phyloP scores from a whole-genome alignment of 2,797 vertebrate genomes.

The Sitta carolinensis region DNA sequence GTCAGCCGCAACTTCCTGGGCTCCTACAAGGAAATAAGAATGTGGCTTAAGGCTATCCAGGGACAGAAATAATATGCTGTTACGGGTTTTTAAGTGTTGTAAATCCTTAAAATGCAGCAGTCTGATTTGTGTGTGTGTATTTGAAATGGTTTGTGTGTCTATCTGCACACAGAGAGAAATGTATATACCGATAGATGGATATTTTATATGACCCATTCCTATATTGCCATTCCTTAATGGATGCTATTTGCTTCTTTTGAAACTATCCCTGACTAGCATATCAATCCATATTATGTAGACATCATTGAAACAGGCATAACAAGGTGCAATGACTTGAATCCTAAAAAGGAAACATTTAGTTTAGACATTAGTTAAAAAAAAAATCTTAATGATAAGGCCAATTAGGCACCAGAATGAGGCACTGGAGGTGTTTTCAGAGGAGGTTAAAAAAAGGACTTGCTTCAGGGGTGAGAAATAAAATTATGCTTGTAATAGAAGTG shows the following conservation, averaged over 20 bases:
- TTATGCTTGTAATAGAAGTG: not conserved
- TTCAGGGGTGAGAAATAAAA: not conserved
- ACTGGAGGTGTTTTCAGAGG: constrained; percentile 32
- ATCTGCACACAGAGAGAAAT: not conserved
- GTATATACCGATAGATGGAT: not conserved
- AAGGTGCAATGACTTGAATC: constrained; percentile 57
- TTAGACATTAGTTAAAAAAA: constrained; percentile 57
- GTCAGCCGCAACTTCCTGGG: not conserved
- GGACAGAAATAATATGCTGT: not conserved
- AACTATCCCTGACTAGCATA: constrained; percentile 23
- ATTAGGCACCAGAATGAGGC: constrained; percentile 48
- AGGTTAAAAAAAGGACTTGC: constrained; percentile 9
- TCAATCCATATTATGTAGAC: constrained; percentile 60
- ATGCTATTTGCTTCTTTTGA: constrained; percentile 43
- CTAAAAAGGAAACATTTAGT: constrained; percentile 57
- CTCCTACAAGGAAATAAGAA: not conserved
- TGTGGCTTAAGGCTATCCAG: not conserved
- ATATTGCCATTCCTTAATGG: constrained; percentile 15
- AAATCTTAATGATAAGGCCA: constrained; percentile 47
- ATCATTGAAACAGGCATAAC: constrained; percentile 43
- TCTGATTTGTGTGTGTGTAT: not conserved
- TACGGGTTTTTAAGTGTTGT: not conserved
- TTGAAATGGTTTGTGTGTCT: not conserved
- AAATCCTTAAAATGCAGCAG: not conserved
- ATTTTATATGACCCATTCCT: constrained; percentile 10